Base-by-base conservation (phyloP, 2,888 invertebrate genomes). In the Nomada lathburiana region DNA sequence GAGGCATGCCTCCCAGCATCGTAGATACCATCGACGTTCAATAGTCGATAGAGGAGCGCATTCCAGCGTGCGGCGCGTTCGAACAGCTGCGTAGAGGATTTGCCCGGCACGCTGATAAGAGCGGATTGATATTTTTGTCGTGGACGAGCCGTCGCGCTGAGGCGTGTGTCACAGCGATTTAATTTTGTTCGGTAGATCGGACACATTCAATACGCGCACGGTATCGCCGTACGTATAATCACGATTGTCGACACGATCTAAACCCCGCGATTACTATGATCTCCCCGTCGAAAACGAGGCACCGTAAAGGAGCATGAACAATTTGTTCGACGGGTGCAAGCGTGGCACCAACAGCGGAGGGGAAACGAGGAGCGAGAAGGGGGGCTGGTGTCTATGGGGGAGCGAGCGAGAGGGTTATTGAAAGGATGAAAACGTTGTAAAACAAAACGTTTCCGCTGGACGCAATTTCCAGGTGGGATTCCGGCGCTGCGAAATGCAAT, bases 391-490 rank as follows among this genome's bases (percentile, higher is more conserved):
- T 7, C 36, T 36, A 36, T 1, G 36, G 36, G 36, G 55, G 26
- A 20, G 68, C 57, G 18, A 13, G 55, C 23, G 57, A 5, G 26
- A 16, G 63, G 44, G 50, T 7, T 47, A 57, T 36, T 10, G 63
- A 57, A 7, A 9, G 23, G 64, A 55, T 42, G 78, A 81, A 76
- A 83, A 82, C 78, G 75, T 82, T 83, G 84, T 84, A 79, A 87
- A 87, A 87, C 87, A 88, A 88, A 87, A 88, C 86, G 87, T 87
- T 87, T 85, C 83, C 83, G 79, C 80, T 80, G 88, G 80, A 81
- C 84, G 88, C 86, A 87, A 87, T 87, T 88, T 87, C 84, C 88
- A 87, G 88, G 82, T 80, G 83, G 78, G 86, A 80, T 76, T 83
- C 86, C 86, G 75, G 75, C 86, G 84, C 84, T 78, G 86, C 74